Evolutionary conservation across 2,888 invertebrate species (phyloP), one percentile per base, ranked within the genome.

Genomic region (Lasioglossum leucozonium): DNA sequence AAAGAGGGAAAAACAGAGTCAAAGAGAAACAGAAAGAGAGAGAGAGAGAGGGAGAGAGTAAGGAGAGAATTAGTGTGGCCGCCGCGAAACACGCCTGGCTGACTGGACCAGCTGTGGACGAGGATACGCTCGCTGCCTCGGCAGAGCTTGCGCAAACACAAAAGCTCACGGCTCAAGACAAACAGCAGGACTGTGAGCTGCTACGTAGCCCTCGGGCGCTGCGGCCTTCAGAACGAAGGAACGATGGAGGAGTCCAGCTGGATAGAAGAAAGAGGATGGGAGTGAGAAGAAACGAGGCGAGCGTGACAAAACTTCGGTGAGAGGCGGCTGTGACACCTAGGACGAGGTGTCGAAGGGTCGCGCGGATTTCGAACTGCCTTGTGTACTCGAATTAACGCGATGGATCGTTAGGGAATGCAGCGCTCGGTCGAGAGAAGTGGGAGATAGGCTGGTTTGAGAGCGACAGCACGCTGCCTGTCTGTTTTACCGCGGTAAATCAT

Each of bases 131-230:
- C 78, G 72, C 72, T 75, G 81, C 80, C 58, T 83, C 76, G 72
- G 75, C 79, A 77, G 79, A 83, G 88, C 88, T 89, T 90, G 91
- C 87, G 88, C 91, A 93, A 93, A 92, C 92, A 92, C 89, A 93
- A 91, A 92, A 92, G 93, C 92, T 93, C 91, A 90, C 91, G 86
- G 89, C 91, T 90, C 75, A 91, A 92, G 93, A 91, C 92, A 93
- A 93, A 93, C 93, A 93, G 89, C 81, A 84, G 85, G 88, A 89
- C 88, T 90, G 88, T 89, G 89, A 91, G 91, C 91, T 91, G 87
- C 88, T 87, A 83, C 91, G 83, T 90, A 86, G 85, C 92, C 91
- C 82, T 75, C n/a, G 80, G 91, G 92, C 92, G 79, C n/a, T 81
- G 85, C 87, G 82, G 80, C 82, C 72, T 75, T 71, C 51, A 22